Base-by-base conservation (phyloP, 2,113 vertebrate genomes). In the Oryzias celebensis region DNA sequence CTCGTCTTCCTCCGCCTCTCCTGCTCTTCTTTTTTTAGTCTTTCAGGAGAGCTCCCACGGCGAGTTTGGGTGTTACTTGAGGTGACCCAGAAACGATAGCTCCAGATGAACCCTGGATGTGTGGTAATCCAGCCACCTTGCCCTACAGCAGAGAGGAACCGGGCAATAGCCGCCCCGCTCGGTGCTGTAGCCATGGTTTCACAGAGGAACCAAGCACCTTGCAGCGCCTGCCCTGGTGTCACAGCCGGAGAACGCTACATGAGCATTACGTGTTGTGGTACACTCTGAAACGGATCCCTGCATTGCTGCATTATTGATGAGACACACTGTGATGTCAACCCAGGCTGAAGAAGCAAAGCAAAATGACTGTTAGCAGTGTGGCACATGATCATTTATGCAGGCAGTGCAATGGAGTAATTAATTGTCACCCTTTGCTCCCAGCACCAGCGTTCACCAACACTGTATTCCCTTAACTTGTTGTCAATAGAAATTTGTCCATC, bases 301-400 rank as follows among this genome's bases (percentile, higher is more conserved):
- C 60, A 75, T 68, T 24, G 56, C 18, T 89, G 89, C 89, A 90
- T 89, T 89, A 90, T 89, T 86, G 86, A 89, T 89, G 87, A 89
- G 83, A 80, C 84, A 56, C 87, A 85, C 81, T 81, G 84, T 87
- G 84, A 90, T 86, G 87, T 88, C 85, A 88, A 36, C 85, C 73
- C 82, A 85, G 83, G 83, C 84, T 75, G 84, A 87, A 85, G 82
- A 65, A 87, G 88, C 85, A 57, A 18, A 90, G 81, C 85, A 87
- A 85, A 85, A 82, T 85, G 87, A 83, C 84, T 85, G 78, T 85
- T 81, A 82, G 87, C 84, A 73, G 67, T 49, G 26, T 79, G 82
- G 55, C 84, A 80, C 81, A 43, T 62, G 72, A 81, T 86, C 81
- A 75, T 83, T 86, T 86, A 87, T 85, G 82, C 78, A 75, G 43